Evolutionary conservation across 1,140 invertebrate species (phyloP).

Genomic region (Drosophila carrolli): DNA sequence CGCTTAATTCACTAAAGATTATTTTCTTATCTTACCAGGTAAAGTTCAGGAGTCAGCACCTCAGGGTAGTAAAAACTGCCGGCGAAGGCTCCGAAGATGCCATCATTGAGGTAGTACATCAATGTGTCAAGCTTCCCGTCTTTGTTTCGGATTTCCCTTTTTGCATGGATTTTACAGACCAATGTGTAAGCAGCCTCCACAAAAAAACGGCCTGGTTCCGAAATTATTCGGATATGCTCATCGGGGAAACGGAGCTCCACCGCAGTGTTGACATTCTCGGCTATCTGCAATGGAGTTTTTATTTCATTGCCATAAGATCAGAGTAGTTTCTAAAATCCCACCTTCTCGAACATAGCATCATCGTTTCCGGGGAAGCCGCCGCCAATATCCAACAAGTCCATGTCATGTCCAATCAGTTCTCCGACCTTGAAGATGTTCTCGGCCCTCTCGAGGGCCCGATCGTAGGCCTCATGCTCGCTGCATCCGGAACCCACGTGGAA

Average conservation of each 20-base stretch:
- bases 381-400: constrained; percentile 92
- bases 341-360: constrained; percentile 88
- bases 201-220: constrained; percentile 99
- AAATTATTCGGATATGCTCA: constrained; percentile 92
- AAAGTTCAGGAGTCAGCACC: constrained; percentile 56
- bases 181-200: constrained; percentile 97
- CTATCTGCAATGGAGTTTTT: constrained; percentile 86
- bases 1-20: too few species aligned
- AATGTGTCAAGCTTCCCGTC: constrained; percentile 86
- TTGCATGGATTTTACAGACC: constrained; percentile 93
- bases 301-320: too few species aligned
- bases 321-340: constrained; percentile 48
- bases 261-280: constrained; percentile 88
- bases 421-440: constrained; percentile 90
- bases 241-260: constrained; percentile 93
- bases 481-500: constrained; percentile 97
- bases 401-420: constrained; percentile 88
- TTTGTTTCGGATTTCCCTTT: constrained; percentile 87
- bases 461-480: constrained; percentile 90
- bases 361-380: constrained; percentile 93
- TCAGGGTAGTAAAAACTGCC: constrained; percentile 98
- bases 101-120: constrained; percentile 99
- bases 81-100: constrained; percentile 99
- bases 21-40: constrained; percentile 39
- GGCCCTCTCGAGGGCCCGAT: constrained; percentile 89